phyloP scores from a whole-genome alignment of 2,113 vertebrate genomes.

The Microtus richardsoni region DNA sequence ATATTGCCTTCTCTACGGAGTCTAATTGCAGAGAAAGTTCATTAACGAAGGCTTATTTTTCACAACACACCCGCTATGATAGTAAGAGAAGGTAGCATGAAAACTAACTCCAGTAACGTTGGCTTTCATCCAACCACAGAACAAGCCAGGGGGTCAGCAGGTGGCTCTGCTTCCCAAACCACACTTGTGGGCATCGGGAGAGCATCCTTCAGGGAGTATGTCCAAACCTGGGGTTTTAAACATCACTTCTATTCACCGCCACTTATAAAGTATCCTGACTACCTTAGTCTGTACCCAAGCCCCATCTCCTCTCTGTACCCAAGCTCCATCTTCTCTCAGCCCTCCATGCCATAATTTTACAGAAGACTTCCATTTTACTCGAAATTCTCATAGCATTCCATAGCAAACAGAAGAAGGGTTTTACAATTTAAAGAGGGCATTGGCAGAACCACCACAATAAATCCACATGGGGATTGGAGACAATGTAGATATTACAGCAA shows the following conservation, averaged over 20 bases:
- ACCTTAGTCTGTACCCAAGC: background rate
- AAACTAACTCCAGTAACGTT: background rate
- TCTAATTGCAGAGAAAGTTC: background rate
- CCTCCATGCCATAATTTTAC: background rate
- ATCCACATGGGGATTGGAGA: background rate
- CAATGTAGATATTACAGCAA: background rate
- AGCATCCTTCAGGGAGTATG: background rate
- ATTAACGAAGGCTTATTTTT: background rate
- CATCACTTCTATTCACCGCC: background rate
- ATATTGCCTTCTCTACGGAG: conserved; percentile 13
- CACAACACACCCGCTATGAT: background rate
- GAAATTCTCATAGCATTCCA: background rate
- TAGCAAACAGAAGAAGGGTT: background rate
- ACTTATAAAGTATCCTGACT: background rate
- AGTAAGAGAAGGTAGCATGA: background rate
- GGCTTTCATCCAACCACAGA: background rate
- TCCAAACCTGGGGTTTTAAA: background rate
- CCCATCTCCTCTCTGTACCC: background rate
- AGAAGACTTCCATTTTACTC: background rate
- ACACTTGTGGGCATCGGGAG: background rate
- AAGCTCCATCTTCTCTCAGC: background rate
- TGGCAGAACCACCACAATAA: background rate
- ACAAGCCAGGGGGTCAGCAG: background rate
- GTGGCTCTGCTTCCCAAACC: background rate
- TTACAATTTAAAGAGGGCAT: background rate